phyloP scores from a whole-genome alignment of 2,797 vertebrate species.

The Epinephelus awoara region DNA sequence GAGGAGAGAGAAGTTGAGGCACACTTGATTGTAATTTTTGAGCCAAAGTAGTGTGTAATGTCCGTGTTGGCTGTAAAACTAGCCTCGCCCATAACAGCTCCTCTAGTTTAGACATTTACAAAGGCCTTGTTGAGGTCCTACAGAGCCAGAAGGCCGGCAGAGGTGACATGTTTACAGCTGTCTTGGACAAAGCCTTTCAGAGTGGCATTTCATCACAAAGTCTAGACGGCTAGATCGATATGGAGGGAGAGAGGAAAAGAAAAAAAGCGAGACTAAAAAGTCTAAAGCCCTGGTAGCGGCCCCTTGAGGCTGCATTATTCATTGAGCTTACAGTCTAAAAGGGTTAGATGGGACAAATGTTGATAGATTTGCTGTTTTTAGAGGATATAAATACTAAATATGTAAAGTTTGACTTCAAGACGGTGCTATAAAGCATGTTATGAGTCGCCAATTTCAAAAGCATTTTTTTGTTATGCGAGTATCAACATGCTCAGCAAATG shows the following conservation, averaged over 20 bases:
- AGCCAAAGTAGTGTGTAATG: constrained; percentile 33
- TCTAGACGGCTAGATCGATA: constrained; percentile 71
- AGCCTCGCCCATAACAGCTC: constrained; percentile 34
- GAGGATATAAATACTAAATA: constrained; percentile 4
- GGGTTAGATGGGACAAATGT: not conserved
- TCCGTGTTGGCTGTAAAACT: constrained; percentile 50
- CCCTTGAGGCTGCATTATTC: constrained; percentile 27
- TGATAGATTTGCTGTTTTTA: not conserved
- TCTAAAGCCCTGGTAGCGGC: not conserved
- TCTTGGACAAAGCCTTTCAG: constrained; percentile 63
- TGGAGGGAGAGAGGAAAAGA: constrained; percentile 16
- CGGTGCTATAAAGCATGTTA: not conserved
- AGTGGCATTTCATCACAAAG: constrained; percentile 74
- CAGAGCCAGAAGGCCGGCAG: constrained; percentile 47
- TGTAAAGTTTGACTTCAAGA: not conserved
- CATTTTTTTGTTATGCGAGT: not conserved
- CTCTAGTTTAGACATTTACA: constrained; percentile 62
- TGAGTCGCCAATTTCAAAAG: not conserved
- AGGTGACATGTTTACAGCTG: constrained; percentile 74
- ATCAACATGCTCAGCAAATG: not conserved
- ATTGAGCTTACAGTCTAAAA: constrained; percentile 13
- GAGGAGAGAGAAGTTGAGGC: not conserved
- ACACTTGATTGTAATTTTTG: constrained; percentile 29
- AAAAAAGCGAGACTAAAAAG: constrained; percentile 28
- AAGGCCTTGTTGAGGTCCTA: constrained; percentile 66